phyloP scores from a whole-genome alignment of 2,113 vertebrate genomes.

The Dissostichus mawsoni region DNA sequence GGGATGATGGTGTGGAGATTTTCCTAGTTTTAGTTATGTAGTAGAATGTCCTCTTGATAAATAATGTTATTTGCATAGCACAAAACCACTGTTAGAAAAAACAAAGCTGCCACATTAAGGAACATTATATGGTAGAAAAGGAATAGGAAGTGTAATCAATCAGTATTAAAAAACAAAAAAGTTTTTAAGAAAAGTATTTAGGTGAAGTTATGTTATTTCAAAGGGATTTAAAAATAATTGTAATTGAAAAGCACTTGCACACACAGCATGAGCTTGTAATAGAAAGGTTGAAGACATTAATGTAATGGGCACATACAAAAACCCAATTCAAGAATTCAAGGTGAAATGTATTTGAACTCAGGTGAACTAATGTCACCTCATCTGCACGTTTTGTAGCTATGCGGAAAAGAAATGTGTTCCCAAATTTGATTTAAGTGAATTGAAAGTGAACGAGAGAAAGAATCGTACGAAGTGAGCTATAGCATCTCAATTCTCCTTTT shows the following conservation, averaged over 20 bases:
- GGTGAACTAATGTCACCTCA: background rate
- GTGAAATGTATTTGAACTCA: background rate
- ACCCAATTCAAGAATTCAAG: background rate
- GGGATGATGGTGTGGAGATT: constrained; percentile 9
- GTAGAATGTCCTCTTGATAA: background rate
- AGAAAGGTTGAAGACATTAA: background rate
- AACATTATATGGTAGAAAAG: too few species aligned
- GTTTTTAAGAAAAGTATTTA: background rate
- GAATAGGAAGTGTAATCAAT: too few species aligned
- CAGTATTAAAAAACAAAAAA: too few species aligned
- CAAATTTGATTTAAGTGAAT: constrained; percentile 32
- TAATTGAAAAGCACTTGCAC: too few species aligned
- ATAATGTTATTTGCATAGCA: too few species aligned
- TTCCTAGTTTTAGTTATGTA: background rate
- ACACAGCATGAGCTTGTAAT: background rate
- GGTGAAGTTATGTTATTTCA: too few species aligned
- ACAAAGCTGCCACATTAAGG: too few species aligned
- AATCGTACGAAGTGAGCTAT: constrained; percentile 12
- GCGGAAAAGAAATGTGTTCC: background rate
- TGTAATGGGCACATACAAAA: background rate
- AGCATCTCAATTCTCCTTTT: constrained; percentile 8
- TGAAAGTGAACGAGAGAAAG: constrained; percentile 6
- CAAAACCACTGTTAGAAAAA: too few species aligned
- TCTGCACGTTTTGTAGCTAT: background rate
- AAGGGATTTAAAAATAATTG: too few species aligned